Evolutionary conservation across 2,113 vertebrate species (phyloP).

Genomic region (Narcine bancroftii): DNA sequence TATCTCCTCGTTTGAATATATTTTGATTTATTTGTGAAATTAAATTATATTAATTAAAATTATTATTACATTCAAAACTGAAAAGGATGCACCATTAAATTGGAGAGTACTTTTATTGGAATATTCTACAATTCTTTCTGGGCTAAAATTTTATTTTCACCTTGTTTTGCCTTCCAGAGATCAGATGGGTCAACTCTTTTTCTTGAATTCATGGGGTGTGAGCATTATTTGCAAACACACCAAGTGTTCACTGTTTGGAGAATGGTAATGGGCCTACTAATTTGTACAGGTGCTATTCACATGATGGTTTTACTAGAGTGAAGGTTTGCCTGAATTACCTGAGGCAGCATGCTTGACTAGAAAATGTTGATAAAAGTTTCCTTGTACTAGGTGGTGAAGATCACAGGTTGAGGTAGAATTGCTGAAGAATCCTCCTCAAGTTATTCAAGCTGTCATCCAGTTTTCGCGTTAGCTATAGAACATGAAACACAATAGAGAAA

Average conservation of each 20-base stretch:
- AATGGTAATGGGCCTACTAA: neutral
- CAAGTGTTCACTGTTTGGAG: neutral
- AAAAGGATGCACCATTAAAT: neutral
- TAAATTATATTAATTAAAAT: neutral
- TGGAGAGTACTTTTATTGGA: neutral
- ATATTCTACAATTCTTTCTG: neutral
- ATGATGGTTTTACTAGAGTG: neutral
- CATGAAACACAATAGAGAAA: too few relatives aligned
- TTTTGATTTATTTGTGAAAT: too few relatives aligned
- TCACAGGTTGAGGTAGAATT: neutral
- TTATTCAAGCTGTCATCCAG: neutral
- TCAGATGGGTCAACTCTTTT: neutral
- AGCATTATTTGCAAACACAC: neutral
- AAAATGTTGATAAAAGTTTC: too few relatives aligned
- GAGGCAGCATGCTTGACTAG: too few relatives aligned
- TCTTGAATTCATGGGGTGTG: neutral
- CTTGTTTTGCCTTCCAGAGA: neutral
- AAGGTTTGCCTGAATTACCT: too few relatives aligned
- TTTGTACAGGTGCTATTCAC: neutral
- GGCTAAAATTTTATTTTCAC: neutral
- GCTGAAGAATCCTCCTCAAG: neutral
- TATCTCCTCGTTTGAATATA: neutral
- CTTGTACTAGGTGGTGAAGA: neutral
- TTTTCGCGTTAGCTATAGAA: too few relatives aligned
- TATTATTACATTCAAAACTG: neutral